A percentile compares a stretch with the other conserved stretches of the same genome.
These are phyloP conservation scores for Zophobas morio DNA, from an alignment of 1,140 invertebrate species.

Conservation along the genomic window DNA sequence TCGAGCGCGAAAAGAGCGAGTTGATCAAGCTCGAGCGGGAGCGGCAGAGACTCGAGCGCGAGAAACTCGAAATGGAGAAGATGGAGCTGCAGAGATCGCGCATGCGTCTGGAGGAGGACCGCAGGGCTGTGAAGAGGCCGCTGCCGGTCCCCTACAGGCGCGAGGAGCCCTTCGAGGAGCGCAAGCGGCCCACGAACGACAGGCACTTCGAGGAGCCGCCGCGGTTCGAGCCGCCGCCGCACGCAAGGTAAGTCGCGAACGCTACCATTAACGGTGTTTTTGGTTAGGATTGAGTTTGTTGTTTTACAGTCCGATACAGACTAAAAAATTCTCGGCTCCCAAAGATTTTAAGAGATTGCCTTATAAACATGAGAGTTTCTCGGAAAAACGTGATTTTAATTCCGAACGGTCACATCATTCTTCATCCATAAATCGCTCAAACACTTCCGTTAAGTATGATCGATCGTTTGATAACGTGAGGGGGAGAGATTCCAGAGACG, in stretches of 20 bases:
- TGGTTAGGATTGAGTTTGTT: neutral
- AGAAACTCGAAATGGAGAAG: conserved; percentile 86
- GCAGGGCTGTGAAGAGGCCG: conserved; percentile 67
- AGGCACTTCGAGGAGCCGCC: conserved; percentile 64
- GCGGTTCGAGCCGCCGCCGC: conserved; percentile 68
- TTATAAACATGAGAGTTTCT: conserved; percentile 28
- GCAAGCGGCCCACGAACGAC: conserved; percentile 64
- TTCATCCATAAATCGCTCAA: conserved; percentile 9
- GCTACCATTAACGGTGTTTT: neutral
- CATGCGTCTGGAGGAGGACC: conserved; percentile 69
- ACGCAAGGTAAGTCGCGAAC: neutral
- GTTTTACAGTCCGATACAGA: conserved; percentile 9
- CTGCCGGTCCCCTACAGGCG: conserved; percentile 64
- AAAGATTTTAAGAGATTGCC: conserved; percentile 36
- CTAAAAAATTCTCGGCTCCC: conserved; percentile 12
- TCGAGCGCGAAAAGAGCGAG: conserved; percentile 87
- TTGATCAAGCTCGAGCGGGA: conserved; percentile 85
- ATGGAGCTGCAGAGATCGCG: conserved; percentile 86
- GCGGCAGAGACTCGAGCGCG: conserved; percentile 84
- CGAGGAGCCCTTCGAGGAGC: conserved; percentile 64
- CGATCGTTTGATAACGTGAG: conserved; percentile 23
- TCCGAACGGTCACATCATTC: conserved; percentile 28
- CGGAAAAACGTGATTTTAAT: conserved; percentile 36
- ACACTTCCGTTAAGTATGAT: conserved; percentile 17
- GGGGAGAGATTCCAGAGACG: conserved; percentile 1